Evolutionary conservation across 2,797 vertebrate genomes (phyloP).

Genomic region (Anabas testudineus): DNA sequence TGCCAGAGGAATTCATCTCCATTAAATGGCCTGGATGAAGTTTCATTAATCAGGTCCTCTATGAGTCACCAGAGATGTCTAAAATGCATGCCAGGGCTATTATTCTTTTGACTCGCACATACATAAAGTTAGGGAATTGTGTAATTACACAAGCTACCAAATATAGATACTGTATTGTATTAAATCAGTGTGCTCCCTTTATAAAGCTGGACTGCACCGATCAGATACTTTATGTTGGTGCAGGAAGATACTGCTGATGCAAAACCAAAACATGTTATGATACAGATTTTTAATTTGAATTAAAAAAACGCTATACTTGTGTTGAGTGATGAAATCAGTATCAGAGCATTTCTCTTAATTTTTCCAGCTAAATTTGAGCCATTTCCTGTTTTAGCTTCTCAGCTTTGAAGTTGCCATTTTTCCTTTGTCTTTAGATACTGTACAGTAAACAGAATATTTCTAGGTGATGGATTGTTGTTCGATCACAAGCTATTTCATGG

Average conservation of each 20-base stretch:
- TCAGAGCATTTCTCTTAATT: too few relatives aligned
- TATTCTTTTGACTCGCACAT: constrained; percentile 31
- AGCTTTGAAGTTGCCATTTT: too few relatives aligned
- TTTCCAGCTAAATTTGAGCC: too few relatives aligned
- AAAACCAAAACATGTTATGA: not conserved
- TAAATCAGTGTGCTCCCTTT: constrained; percentile 25
- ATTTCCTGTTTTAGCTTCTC: too few relatives aligned
- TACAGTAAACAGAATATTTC: too few relatives aligned
- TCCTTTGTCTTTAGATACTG: too few relatives aligned
- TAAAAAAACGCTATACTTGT: too few relatives aligned
- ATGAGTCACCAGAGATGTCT: constrained; percentile 26
- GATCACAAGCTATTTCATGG: too few relatives aligned
- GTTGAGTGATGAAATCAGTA: constrained; percentile 5
- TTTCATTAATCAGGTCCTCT: constrained; percentile 53
- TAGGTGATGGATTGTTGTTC: too few relatives aligned
- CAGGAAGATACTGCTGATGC: constrained; percentile 3
- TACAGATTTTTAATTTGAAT: not conserved
- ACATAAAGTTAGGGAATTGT: constrained; percentile 21
- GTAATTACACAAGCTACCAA: constrained; percentile 42
- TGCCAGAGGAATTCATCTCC: constrained; percentile 39
- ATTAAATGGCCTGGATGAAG: constrained; percentile 31
- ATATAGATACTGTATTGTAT: constrained; percentile 38
- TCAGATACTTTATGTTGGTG: constrained; percentile 19
- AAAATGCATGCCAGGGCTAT: constrained; percentile 19
- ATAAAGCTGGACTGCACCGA: constrained; percentile 28